Conservation (phyloP, 1,140 invertebrate species). For the Neotoxoptera formosana region DNA sequence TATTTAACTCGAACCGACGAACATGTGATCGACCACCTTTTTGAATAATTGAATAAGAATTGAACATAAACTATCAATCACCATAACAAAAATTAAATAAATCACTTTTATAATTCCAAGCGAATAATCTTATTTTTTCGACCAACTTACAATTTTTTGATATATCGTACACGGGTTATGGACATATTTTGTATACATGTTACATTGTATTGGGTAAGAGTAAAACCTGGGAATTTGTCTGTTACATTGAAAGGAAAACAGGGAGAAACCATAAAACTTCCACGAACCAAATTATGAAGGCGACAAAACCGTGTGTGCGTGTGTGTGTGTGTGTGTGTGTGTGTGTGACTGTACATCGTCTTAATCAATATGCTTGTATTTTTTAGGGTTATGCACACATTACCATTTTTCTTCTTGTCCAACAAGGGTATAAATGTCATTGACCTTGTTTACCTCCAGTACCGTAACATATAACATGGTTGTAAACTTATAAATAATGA, state of each 20-base stretch:
- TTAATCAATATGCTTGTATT: constrained; percentile 52
- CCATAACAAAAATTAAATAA: not conserved
- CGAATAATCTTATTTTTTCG: not conserved
- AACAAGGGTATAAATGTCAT: constrained; percentile 54
- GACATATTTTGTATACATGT: not conserved
- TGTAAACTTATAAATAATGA: constrained; percentile 53
- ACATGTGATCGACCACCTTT: constrained; percentile 21
- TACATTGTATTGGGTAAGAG: not conserved
- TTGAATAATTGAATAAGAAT: constrained; percentile 53
- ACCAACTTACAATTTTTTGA: not conserved
- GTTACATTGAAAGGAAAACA: constrained; percentile 6
- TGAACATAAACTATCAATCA: constrained; percentile 21
- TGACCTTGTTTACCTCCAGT: constrained; percentile 56
- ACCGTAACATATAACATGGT: constrained; percentile 35
- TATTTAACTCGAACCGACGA: constrained; percentile 15
- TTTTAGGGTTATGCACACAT: constrained; percentile 57
- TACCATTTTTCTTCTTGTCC: constrained; percentile 50
- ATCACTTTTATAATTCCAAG: not conserved
- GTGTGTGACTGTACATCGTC: constrained; percentile 8
- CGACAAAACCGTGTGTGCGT: constrained; percentile 34
- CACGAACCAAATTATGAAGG: constrained; percentile 47
- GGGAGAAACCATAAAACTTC: constrained; percentile 38
- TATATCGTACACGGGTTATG: not conserved
- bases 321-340: not conserved
- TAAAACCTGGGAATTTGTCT: constrained; percentile 30